Conservation (phyloP, 2,113 vertebrate species). For the Mesoclemmys tuberculata region DNA sequence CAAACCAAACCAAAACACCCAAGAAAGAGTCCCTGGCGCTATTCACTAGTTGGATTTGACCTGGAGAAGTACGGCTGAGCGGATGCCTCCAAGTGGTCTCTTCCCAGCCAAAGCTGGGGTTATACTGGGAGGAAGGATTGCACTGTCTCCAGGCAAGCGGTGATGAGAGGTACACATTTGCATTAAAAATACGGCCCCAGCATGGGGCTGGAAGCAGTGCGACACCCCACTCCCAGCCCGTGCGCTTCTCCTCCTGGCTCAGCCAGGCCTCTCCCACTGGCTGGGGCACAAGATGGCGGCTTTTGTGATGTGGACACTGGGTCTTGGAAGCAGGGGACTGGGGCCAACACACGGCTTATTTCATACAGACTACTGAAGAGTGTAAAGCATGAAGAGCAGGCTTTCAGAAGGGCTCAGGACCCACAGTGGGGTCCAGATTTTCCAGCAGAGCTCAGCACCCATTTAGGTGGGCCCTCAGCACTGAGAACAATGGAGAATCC, state of each 20-base stretch:
- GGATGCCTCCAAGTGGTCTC: not conserved
- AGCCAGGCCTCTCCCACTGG: not conserved
- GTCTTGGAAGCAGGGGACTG: not conserved
- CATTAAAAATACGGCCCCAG: not conserved
- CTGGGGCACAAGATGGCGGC: not conserved
- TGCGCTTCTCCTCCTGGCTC: not conserved
- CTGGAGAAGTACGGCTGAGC: not conserved
- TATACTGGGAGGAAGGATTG: not conserved
- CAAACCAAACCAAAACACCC: not conserved
- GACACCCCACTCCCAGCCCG: too few relatives aligned
- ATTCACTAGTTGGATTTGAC: not conserved
- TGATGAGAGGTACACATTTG: not conserved
- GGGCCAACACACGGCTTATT: too few relatives aligned
- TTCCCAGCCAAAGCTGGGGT: not conserved
- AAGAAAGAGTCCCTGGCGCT: not conserved
- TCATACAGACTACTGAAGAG: too few relatives aligned
- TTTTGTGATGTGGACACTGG: not conserved
- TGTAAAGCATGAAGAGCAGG: not conserved
- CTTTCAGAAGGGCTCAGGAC: not conserved
- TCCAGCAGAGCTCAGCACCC: not conserved
- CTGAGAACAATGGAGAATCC: not conserved
- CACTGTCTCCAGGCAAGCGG: not conserved
- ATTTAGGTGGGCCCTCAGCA: not conserved
- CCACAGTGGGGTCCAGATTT: not conserved
- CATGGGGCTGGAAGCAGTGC: too few relatives aligned